These are phyloP conservation scores for Cordylochernes scorpioides DNA, from an alignment of 2,888 invertebrate genomes.

Conservation along the genomic window DNA sequence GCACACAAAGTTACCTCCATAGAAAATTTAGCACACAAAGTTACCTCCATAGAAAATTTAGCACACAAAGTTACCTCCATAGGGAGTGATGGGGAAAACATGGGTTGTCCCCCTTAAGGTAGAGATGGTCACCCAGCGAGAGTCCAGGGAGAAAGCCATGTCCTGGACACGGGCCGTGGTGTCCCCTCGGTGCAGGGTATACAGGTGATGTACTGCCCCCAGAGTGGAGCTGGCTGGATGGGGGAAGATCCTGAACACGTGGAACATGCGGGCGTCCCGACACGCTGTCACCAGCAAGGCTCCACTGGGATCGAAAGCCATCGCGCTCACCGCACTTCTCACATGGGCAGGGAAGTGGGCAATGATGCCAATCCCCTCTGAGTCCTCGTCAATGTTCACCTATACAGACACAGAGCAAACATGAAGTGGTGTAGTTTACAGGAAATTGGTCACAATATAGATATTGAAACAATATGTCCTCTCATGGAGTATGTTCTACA, in stretches of 20 bases:
- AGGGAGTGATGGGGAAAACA: slow-evolving; percentile 84
- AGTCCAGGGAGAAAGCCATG: slow-evolving; percentile 68
- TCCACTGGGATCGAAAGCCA: slow-evolving; percentile 73
- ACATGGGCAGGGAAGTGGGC: slow-evolving; percentile 62
- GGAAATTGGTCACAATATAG: no score
- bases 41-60: slow-evolving; percentile 1
- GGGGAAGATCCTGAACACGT: slow-evolving; percentile 75
- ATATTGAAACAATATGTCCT: no score
- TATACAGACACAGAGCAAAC: no score
- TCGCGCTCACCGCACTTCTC: slow-evolving; percentile 55
- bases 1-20: no score
- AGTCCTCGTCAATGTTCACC: slow-evolving; percentile 31
- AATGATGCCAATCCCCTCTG: slow-evolving; percentile 39
- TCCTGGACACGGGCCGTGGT: slow-evolving; percentile 70
- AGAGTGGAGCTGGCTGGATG: slow-evolving; percentile 64
- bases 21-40: no score
- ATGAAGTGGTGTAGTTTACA: no score
- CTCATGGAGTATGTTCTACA: no score
- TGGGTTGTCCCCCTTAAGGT: slow-evolving; percentile 90
- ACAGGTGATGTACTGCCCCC: slow-evolving; percentile 76
- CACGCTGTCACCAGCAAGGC: slow-evolving; percentile 69
- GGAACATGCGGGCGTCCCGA: slow-evolving; percentile 74
- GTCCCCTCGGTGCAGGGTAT: slow-evolving; percentile 75
- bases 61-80: slow-evolving; percentile 36
- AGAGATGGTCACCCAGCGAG: slow-evolving; percentile 80